These are phyloP conservation scores for Oryzaephilus surinamensis DNA, from an alignment of 1,140 invertebrate genomes.

Conservation along the genomic window DNA sequence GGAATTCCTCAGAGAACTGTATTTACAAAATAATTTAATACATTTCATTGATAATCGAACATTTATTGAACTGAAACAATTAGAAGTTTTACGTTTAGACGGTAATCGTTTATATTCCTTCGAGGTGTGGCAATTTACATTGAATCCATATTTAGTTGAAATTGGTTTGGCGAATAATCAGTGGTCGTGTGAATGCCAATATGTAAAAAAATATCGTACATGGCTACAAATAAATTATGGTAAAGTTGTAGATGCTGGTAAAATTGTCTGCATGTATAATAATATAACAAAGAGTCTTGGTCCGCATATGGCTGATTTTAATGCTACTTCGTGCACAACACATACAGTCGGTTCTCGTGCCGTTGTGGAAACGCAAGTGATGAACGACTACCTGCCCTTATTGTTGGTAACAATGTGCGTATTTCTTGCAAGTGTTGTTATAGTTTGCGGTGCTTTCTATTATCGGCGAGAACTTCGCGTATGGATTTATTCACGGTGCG, in stretches of 20 bases:
- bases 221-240: constrained; percentile 64
- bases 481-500: constrained; percentile 80
- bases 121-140: constrained; percentile 59
- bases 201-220: constrained; percentile 60
- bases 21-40: constrained; percentile 80
- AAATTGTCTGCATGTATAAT: constrained; percentile 56
- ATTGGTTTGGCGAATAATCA: constrained; percentile 73
- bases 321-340: constrained; percentile 55
- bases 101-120: constrained; percentile 75
- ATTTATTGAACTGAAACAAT: constrained; percentile 65
- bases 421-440: constrained; percentile 57
- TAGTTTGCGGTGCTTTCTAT: constrained; percentile 64
- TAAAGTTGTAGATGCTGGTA: constrained; percentile 60
- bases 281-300: constrained; percentile 49
- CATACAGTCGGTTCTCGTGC: constrained; percentile 51
- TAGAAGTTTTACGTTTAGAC: constrained; percentile 76
- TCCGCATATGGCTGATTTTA: constrained; percentile 52
- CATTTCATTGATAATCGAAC: constrained; percentile 75
- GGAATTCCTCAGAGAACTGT: constrained; percentile 69
- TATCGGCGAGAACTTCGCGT: constrained; percentile 73
- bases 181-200: constrained; percentile 84
- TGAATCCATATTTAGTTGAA: constrained; percentile 67
- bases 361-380: constrained; percentile 60
- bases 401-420: constrained; percentile 62
- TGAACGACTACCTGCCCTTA: constrained; percentile 69